These are phyloP conservation scores for Melinaea menophilus DNA, from an alignment of 2,888 invertebrate genomes.

Conservation along the genomic window DNA sequence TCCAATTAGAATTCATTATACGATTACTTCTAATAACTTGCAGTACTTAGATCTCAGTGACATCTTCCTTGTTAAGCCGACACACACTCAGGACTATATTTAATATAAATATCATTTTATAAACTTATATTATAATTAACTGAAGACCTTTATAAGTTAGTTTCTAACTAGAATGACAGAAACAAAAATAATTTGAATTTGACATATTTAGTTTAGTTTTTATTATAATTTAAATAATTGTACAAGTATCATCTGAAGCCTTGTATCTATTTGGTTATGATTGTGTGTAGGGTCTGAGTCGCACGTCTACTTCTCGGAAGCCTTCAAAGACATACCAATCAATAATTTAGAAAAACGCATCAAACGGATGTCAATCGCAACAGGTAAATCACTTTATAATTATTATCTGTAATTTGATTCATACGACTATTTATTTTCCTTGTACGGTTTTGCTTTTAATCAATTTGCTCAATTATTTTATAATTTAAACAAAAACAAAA, in stretches of 20 bases:
- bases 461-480: background rate
- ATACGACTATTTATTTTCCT: conserved; percentile 28
- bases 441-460: conserved; percentile 34
- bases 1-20: conserved; percentile 64
- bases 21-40: conserved; percentile 48
- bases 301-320: background rate
- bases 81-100: conserved; percentile 2
- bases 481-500: too few relatives aligned
- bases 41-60: conserved; percentile 40
- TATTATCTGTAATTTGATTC: conserved; percentile 19
- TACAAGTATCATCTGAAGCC: too few relatives aligned
- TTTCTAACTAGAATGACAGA: too few relatives aligned
- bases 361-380: conserved; percentile 29
- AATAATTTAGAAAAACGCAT: conserved; percentile 36
- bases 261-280: too few relatives aligned
- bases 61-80: conserved; percentile 51
- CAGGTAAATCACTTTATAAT: conserved; percentile 13
- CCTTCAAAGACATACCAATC: too few relatives aligned
- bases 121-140: too few relatives aligned
- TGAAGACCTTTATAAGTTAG: too few relatives aligned
- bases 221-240: too few relatives aligned
- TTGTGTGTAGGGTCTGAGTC: conserved; percentile 4
- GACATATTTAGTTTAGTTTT: too few relatives aligned
- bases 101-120: background rate
- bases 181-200: too few relatives aligned